Base-by-base conservation (phyloP, 2,888 invertebrate genomes). In the Aethes cnicana region DNA sequence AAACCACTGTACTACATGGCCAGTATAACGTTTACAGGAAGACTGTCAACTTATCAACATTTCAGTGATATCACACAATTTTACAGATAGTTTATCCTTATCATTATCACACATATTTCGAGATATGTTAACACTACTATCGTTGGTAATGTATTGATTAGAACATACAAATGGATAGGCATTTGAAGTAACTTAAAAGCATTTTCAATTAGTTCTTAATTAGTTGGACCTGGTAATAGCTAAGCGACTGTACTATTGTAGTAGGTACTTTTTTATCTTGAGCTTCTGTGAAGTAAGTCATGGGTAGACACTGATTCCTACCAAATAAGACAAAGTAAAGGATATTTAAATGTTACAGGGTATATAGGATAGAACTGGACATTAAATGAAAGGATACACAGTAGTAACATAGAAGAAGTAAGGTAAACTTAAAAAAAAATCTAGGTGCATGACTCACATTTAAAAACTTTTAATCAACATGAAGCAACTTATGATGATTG, bases 41-140 rank as follows among this genome's bases (percentile, higher is more conserved):
- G 68, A 83, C 81, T 84, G 58, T 63, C 63, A 49, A 57, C 54
- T 78, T 83, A 86, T 86, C 85, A 73, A 72, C 69, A 64, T 64
- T 67, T 61, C 64, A 62, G 72, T 70, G 74, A 69, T 66, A 68
- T 79, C 84, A 84, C 84, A 64, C 55, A 66, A 71, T 71, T 68
- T 53, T 57, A 58, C 60, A 63, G 81, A 81, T 81, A 77, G 54
- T 56, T 58, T n/a, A n/a, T n/a, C n/a, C n/a, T 57, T 42, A 37
- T 49, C 63, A 60, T 73, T 81, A 82, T 83, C 79, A 58, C 43
- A 68, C 64, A 74, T 73, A 74, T 74, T 73, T 68, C 65, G 54
- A 72, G 81, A 82, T 84, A 79, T 33, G 26, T 33, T 52, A 52
- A 52, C 52, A 39, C 32, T 52, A 33, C 44, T 25, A 44, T 52